Conservation (phyloP, 2,888 invertebrate species). For the Epinotia brunnichana region DNA sequence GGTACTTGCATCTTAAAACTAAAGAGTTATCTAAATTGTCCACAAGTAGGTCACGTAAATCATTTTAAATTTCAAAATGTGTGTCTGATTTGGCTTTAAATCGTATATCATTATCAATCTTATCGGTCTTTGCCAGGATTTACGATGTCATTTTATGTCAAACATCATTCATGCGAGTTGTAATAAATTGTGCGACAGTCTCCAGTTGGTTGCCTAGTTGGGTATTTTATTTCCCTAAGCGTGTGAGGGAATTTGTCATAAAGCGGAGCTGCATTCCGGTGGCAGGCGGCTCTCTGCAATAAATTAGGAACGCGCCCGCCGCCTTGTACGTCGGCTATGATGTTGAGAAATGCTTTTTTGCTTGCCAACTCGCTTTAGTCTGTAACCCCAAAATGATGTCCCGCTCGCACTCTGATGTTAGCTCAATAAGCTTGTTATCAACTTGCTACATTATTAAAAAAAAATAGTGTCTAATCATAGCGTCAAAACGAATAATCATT, state of each 20-base stretch:
- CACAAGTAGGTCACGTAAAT: constrained; percentile 45
- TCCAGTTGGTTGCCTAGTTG: constrained; percentile 52
- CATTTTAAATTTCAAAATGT: constrained; percentile 54
- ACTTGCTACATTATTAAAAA: no score
- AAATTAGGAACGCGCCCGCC: constrained; percentile 51
- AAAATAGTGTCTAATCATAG: no score
- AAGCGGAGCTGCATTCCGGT: constrained; percentile 51
- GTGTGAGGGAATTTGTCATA: constrained; percentile 59
- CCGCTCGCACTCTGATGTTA: no score
- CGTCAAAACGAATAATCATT: no score
- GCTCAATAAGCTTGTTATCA: no score
- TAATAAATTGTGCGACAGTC: constrained; percentile 54
- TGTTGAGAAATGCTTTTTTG: constrained; percentile 57
- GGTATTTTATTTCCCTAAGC: constrained; percentile 55
- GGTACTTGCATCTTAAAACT: no score
- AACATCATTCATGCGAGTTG: constrained; percentile 53
- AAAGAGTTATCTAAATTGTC: neutral
- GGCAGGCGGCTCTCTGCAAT: constrained; percentile 47
- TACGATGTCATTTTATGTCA: constrained; percentile 51
- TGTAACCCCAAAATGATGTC: no score
- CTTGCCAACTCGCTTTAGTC: constrained; percentile 47
- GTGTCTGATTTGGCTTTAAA: constrained; percentile 53
- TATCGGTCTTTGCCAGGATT: constrained; percentile 52
- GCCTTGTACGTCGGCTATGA: constrained; percentile 51
- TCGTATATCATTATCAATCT: constrained; percentile 52